Percentiles rank a stretch among this genome's conserved stretches.
Conservation (phyloP, 1,140 invertebrate genomes). For the Prorops nasuta region DNA sequence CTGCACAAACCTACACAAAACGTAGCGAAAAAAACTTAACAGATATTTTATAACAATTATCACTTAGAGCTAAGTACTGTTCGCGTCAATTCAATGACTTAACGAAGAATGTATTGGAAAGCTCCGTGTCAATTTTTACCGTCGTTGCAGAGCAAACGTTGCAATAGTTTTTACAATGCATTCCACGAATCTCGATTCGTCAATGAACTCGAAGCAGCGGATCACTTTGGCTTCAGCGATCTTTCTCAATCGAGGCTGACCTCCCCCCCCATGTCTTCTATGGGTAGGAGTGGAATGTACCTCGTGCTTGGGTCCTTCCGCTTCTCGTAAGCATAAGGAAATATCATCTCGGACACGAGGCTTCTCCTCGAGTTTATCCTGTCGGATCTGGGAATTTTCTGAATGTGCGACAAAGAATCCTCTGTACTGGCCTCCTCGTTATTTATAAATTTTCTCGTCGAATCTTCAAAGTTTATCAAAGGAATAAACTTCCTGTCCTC, state of each 20-base stretch:
- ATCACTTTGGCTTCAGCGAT: too few relatives aligned
- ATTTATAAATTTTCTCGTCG: conserved; percentile 9
- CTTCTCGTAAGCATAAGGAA: conserved; percentile 49
- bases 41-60: too few relatives aligned
- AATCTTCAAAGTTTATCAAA: conserved; percentile 28
- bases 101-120: too few relatives aligned
- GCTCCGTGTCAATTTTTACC: too few relatives aligned
- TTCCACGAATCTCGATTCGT: too few relatives aligned
- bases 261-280: conserved; percentile 40
- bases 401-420: conserved; percentile 36
- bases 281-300: conserved; percentile 50
- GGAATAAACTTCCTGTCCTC: conserved; percentile 47
- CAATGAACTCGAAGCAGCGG: too few relatives aligned
- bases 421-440: conserved; percentile 14
- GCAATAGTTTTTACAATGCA: too few relatives aligned
- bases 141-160: too few relatives aligned
- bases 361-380: conserved; percentile 13
- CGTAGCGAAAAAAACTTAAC: too few relatives aligned
- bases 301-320: conserved; percentile 48
- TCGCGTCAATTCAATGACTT: too few relatives aligned
- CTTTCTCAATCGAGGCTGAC: conserved; percentile 18
- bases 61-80: too few relatives aligned
- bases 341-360: conserved; percentile 31
- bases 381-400: conserved; percentile 35
- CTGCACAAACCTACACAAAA: too few relatives aligned